Conservation (phyloP, 2,797 vertebrate species). For the Cygnus olor region DNA sequence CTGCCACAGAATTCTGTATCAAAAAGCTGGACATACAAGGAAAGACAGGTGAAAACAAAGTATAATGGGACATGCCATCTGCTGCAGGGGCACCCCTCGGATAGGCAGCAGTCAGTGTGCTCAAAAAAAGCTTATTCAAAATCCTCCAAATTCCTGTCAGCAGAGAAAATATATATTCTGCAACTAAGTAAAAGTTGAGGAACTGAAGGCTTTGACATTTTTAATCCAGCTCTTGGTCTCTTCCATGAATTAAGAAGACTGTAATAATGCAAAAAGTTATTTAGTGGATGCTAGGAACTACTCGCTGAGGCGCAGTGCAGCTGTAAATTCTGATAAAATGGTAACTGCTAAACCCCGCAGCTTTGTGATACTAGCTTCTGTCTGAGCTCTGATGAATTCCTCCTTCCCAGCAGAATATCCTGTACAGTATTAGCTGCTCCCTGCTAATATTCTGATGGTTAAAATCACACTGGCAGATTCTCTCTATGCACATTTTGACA, state of each 20-base stretch:
- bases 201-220: neutral
- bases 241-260: neutral
- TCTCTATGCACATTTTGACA: neutral
- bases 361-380: neutral
- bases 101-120: neutral
- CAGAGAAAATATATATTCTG: neutral
- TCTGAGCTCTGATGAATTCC: neutral
- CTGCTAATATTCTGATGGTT: neutral
- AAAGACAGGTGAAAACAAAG: conserved; percentile 22
- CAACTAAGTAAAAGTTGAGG: neutral
- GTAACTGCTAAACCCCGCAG: neutral
- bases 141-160: neutral
- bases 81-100: conserved; percentile 23
- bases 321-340: neutral
- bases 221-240: neutral
- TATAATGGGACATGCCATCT: conserved; percentile 41
- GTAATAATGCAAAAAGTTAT: neutral
- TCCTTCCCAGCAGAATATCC: neutral
- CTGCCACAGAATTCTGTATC: neutral
- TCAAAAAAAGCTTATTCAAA: neutral
- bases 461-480: neutral
- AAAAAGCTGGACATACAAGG: neutral
- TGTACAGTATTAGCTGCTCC: neutral
- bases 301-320: neutral
- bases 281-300: neutral